Base-by-base conservation (phyloP, 2,113 vertebrate genomes). In the Phaethon lepturus region DNA sequence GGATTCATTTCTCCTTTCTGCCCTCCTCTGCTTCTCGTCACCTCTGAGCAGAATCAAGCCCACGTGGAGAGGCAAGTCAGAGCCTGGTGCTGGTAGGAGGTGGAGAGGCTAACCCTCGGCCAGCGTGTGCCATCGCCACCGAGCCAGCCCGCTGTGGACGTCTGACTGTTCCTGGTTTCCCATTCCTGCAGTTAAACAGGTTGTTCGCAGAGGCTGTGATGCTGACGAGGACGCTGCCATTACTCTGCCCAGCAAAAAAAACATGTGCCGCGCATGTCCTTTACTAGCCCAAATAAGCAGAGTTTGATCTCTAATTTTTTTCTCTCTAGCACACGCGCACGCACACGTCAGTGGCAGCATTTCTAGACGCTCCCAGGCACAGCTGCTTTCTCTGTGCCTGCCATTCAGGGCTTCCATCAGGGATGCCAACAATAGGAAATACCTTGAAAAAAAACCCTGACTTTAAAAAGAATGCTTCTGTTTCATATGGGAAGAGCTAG, bases 221-320 rank as follows among this genome's bases (percentile, higher is more conserved):
- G 28, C 5, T 4, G 16, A 25, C 28, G 6, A 59, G 33, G 19
- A 17, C 11, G 67, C 9, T 76, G 13, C 9, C 17, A 23, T 75
- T 28, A 58, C 13, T 53, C 67, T 59, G 20, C 24, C 31, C 38
- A 40, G 3, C 14, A 59, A 40, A 4, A 87, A 92, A n/a, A n/a
- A n/a, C 4, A 16, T 26, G 26, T 4, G 18, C 3, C 0, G 0
- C 26, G 38, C 2, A 5, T 31, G 18, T 40, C 2, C 1, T 3
- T 52, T 38, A 12, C 12, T 29, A 33, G 52, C 25, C 25, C 10
- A 60, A 64, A 78, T n/a, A 20, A 33, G 31, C 10, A 91, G 60
- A 86, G 73, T 74, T 81, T 64, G 10, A n/a, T 50, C 5, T 78
- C 22, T 71, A 31, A 40, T 20, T 47, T 64, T 88, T 35, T 88